Conservation (phyloP, 2,113 vertebrate species). For the Arvicanthis niloticus region DNA sequence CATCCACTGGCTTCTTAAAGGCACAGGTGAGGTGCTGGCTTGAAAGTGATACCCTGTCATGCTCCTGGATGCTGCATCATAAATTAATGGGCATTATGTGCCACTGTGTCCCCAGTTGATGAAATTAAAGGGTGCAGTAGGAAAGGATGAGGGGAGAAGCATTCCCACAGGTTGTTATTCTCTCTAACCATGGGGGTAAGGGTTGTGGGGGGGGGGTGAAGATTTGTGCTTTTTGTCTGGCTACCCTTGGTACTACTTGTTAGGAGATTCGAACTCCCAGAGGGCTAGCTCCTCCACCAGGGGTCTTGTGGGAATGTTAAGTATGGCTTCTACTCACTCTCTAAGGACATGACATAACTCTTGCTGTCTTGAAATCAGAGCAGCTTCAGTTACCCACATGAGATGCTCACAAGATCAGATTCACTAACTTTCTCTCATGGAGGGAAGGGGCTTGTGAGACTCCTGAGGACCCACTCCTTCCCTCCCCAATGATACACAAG, state of each 20-base stretch:
- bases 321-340: not conserved
- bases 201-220: not conserved
- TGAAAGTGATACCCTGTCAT: conserved; percentile 5
- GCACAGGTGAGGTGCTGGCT: not conserved
- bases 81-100: not conserved
- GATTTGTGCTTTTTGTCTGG: not conserved
- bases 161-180: not conserved
- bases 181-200: not conserved
- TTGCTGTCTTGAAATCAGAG: not conserved
- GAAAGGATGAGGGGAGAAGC: not conserved
- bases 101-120: not conserved
- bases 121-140: not conserved
- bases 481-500: not conserved
- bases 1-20: not conserved
- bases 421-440: not conserved
- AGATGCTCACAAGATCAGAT: not conserved
- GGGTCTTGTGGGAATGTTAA: not conserved
- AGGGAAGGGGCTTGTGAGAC: not conserved
- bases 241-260: not conserved
- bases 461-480: not conserved
- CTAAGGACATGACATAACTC: not conserved
- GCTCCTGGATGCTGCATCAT: not conserved
- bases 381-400: not conserved
- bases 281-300: not conserved
- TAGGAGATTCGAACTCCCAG: conserved; percentile 6